phyloP scores from a whole-genome alignment of 2,113 vertebrate species.

The Trinectes maculatus region DNA sequence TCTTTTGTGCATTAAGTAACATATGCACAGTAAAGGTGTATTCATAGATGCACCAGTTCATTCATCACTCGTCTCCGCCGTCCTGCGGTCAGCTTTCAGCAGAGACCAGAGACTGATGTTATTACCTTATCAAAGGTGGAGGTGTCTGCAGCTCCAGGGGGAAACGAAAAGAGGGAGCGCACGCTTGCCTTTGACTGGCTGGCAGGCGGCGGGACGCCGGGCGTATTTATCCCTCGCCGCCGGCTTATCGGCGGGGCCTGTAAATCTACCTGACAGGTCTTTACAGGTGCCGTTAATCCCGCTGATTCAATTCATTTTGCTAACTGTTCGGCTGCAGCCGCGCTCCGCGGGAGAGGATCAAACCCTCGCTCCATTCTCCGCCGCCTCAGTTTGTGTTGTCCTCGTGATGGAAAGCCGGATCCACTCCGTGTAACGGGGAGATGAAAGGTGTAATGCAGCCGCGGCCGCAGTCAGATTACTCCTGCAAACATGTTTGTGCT shows the following conservation, averaged over 20 bases:
- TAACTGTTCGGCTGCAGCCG: constrained; percentile 70
- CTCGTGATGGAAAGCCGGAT: constrained; percentile 68
- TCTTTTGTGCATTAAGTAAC: too few relatives aligned
- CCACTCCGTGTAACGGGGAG: constrained; percentile 55
- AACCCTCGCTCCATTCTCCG: constrained; percentile 63
- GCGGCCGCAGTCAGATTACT: constrained; percentile 62
- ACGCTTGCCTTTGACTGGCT: constrained; percentile 81
- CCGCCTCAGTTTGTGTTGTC: constrained; percentile 61
- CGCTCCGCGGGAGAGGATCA: constrained; percentile 71
- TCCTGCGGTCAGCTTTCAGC: constrained; percentile 90
- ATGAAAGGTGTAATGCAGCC: constrained; percentile 68
- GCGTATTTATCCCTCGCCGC: constrained; percentile 68
- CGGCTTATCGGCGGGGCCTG: constrained; percentile 70
- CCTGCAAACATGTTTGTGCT: constrained; percentile 50
- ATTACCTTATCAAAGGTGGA: constrained; percentile 87
- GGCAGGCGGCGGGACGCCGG: constrained; percentile 62
- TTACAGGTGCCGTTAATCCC: constrained; percentile 83
- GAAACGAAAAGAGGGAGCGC: constrained; percentile 16
- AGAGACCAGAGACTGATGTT: constrained; percentile 86
- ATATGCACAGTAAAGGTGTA: too few relatives aligned
- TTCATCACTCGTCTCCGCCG: constrained; percentile 89
- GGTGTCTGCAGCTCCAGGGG: constrained; percentile 79
- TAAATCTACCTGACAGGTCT: constrained; percentile 82
- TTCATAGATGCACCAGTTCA: too few relatives aligned
- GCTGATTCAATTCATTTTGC: constrained; percentile 81